Percentiles rank a stretch among this genome's conserved stretches.
Evolutionary conservation across 2,888 invertebrate species (phyloP).

Genomic region (Nineta flava): DNA sequence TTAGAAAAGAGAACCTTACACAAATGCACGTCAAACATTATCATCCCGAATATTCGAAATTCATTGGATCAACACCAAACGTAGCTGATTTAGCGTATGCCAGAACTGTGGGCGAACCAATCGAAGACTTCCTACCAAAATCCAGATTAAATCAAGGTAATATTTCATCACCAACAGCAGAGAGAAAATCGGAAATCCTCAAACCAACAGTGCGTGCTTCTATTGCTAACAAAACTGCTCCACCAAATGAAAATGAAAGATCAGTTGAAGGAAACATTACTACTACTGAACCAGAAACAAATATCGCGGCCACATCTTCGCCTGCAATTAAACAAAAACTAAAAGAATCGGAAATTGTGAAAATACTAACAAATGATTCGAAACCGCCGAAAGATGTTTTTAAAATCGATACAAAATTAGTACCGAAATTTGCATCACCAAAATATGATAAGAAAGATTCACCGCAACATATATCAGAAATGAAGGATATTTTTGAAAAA

Average conservation of each 20-base stretch:
- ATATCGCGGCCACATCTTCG: background rate
- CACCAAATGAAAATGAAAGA: conserved; percentile 10
- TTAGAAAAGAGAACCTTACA: conserved; percentile 76
- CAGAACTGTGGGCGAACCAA: conserved; percentile 47
- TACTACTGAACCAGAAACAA: conserved; percentile 1
- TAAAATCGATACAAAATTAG: conserved; percentile 6
- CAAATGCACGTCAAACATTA: conserved; percentile 93
- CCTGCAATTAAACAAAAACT: background rate
- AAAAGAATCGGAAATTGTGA: conserved; percentile 21
- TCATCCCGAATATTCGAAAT: conserved; percentile 63
- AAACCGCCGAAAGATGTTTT: conserved; percentile 9
- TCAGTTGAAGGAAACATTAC: background rate
- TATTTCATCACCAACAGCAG: background rate
- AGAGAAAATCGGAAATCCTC: conserved; percentile 1
- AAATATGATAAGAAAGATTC: background rate
- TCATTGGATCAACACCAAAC: conserved; percentile 66
- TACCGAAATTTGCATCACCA: background rate
- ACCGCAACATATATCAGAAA: background rate
- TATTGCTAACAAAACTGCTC: conserved; percentile 8
- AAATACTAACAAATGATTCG: conserved; percentile 10
- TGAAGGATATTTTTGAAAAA: background rate
- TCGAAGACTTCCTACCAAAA: conserved; percentile 25
- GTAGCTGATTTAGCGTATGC: conserved; percentile 75
- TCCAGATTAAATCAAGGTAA: background rate
- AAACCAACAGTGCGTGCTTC: conserved; percentile 7